Percentiles rank a stretch among this genome's conserved stretches.
These are phyloP conservation scores for Ia io DNA, from an alignment of 2,113 vertebrate genomes.

Conservation along the genomic window DNA sequence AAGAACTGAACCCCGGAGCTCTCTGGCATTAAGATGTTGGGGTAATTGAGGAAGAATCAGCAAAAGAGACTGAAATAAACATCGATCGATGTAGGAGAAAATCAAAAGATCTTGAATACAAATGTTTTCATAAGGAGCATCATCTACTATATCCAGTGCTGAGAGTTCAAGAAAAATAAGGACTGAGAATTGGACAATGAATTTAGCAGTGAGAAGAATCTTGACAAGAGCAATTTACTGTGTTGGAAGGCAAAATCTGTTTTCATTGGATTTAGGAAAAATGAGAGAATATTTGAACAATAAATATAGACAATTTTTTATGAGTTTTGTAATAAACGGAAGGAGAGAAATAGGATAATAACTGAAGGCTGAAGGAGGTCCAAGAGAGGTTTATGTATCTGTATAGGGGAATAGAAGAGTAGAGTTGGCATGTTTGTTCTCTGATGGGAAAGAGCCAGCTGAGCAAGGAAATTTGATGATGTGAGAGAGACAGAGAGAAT, in stretches of 20 bases:
- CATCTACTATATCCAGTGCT: neutral
- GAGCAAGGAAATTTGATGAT: neutral
- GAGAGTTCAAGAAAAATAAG: neutral
- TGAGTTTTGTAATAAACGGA: neutral
- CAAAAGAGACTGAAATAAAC: neutral
- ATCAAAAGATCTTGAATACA: neutral
- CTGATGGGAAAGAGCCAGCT: neutral
- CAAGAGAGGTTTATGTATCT: neutral
- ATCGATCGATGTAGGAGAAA: neutral
- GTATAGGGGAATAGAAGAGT: accelerated
- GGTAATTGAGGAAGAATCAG: neutral
- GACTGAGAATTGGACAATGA: neutral
- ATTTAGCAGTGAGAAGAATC: neutral
- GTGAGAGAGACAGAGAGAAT: neutral
- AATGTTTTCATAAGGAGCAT: neutral
- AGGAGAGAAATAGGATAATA: neutral
- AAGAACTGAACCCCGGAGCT: neutral
- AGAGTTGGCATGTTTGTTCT: neutral
- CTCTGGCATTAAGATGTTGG: neutral
- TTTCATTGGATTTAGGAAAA: neutral
- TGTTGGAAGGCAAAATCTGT: neutral
- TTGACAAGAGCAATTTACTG: neutral
- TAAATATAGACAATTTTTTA: neutral
- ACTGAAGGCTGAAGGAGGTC: neutral
- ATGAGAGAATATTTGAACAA: neutral